Evolutionary conservation across 2,113 vertebrate genomes (phyloP).

Genomic region (Passer domesticus): DNA sequence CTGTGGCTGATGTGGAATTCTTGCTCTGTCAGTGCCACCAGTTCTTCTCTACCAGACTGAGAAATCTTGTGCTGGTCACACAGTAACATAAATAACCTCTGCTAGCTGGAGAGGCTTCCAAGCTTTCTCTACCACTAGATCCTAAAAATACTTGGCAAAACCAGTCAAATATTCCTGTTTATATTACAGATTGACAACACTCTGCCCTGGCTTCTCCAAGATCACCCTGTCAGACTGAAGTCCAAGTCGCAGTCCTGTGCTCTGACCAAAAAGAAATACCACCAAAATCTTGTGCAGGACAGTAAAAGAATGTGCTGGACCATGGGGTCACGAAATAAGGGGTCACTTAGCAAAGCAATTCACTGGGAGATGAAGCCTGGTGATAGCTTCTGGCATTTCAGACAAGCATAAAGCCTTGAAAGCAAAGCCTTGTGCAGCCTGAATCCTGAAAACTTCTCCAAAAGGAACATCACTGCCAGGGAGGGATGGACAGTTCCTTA

Average conservation of each 20-base stretch:
- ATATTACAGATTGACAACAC: not conserved
- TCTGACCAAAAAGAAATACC: not conserved
- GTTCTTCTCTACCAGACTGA: not conserved
- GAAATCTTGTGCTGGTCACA: not conserved
- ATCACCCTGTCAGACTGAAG: not conserved
- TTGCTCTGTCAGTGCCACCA: not conserved
- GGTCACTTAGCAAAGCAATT: not conserved
- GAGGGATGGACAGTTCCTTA: not conserved
- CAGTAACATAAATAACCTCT: not conserved
- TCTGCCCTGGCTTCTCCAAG: not conserved
- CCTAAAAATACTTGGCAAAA: not conserved
- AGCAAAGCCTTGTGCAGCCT: not conserved
- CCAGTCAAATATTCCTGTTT: not conserved
- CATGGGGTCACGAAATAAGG: rapidly evolving
- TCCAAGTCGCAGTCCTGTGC: not conserved
- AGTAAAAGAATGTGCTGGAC: not conserved
- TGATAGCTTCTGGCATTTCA: not conserved
- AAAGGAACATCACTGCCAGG: not conserved
- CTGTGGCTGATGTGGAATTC: not conserved
- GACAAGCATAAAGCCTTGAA: not conserved
- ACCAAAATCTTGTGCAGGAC: not conserved
- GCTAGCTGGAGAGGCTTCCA: not conserved
- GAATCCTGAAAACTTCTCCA: not conserved
- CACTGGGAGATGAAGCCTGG: not conserved
- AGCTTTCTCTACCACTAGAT: not conserved